Conservation (phyloP, 1,140 invertebrate genomes). For the Melitaea cinxia region DNA sequence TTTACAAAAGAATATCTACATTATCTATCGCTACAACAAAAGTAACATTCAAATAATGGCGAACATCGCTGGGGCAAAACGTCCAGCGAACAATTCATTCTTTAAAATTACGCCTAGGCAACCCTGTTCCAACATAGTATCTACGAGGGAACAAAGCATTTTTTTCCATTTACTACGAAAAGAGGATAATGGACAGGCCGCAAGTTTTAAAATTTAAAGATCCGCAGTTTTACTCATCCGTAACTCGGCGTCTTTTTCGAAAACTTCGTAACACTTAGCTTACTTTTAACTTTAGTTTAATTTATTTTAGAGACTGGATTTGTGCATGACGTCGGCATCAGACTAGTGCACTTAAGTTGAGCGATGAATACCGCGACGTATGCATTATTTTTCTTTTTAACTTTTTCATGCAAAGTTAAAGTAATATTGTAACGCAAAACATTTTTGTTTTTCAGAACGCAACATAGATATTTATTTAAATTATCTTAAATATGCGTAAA, state of each 20-base stretch:
- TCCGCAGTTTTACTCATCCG: constrained; percentile 4
- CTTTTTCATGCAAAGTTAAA: neutral
- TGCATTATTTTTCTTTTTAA: neutral
- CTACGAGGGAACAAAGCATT: constrained; percentile 23
- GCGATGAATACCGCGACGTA: neutral
- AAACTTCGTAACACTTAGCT: neutral
- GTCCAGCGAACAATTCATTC: constrained; percentile 36
- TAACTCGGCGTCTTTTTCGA: constrained; percentile 1
- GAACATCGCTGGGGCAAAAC: constrained; percentile 43
- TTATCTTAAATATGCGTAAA: too few relatives aligned
- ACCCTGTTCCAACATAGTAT: constrained; percentile 12
- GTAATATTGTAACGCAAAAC: neutral
- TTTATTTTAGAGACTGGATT: neutral
- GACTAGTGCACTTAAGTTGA: constrained; percentile 11
- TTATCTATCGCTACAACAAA: constrained; percentile 38
- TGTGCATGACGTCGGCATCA: neutral
- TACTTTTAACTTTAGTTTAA: neutral
- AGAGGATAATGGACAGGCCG: constrained; percentile 25
- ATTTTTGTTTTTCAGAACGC: neutral
- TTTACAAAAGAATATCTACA: constrained; percentile 39
- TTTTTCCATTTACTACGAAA: constrained; percentile 26
- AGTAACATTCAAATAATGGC: constrained; percentile 47
- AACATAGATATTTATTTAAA: neutral
- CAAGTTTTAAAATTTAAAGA: constrained; percentile 21
- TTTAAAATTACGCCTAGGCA: constrained; percentile 34